These are phyloP conservation scores for Lophura nycthemera DNA, from an alignment of 2,113 vertebrate species.

Conservation along the genomic window DNA sequence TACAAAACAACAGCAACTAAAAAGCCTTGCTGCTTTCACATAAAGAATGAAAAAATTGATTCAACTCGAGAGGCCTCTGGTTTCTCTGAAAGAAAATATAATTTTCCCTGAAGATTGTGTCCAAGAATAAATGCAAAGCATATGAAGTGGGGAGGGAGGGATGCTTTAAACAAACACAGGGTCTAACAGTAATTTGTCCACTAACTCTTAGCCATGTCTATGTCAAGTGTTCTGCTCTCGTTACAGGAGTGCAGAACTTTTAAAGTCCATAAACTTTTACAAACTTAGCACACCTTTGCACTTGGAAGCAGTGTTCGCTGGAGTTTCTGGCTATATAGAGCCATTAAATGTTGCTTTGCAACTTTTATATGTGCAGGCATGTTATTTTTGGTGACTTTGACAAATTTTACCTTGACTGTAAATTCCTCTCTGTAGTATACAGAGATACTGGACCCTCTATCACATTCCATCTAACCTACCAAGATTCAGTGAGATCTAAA, in stretches of 20 bases:
- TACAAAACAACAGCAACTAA: not conserved
- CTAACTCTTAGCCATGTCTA: not conserved
- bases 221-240: not conserved
- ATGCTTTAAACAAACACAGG: not conserved
- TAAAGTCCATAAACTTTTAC: slow-evolving; percentile 8
- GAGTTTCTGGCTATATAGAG: not conserved
- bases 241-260: not conserved
- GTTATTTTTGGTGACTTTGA: not conserved
- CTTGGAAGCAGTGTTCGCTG: not conserved
- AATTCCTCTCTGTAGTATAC: not conserved
- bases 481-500: not conserved
- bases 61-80: not conserved
- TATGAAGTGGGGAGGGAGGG: not conserved
- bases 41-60: not conserved
- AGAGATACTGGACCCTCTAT: not conserved
- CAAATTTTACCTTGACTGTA: not conserved
- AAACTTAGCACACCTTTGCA: not conserved
- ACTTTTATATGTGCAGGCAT: not conserved
- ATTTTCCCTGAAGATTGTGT: not conserved
- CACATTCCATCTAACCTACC: not conserved
- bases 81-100: not conserved
- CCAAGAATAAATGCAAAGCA: slow-evolving; percentile 41
- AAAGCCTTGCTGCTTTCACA: not conserved
- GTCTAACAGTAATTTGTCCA: not conserved
- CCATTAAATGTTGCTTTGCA: not conserved